These are phyloP conservation scores for Lysandra coridon DNA, from an alignment of 2,888 invertebrate species.

Conservation along the genomic window DNA sequence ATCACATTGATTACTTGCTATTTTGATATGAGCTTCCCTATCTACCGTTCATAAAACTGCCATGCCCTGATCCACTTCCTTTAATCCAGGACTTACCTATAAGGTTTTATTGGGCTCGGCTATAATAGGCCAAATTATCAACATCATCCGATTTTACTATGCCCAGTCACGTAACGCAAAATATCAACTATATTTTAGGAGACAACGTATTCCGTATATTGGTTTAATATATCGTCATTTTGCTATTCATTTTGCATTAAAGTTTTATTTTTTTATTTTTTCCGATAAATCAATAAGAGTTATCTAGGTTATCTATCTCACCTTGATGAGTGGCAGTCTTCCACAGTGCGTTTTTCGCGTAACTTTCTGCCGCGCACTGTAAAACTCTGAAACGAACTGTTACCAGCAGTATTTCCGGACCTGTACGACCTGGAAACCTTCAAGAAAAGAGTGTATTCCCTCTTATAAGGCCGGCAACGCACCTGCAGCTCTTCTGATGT, in stretches of 20 bases:
- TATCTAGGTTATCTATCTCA: too few species aligned
- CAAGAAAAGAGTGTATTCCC: too few species aligned
- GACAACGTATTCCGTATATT: slow-evolving; percentile 46
- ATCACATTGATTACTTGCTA: slow-evolving; percentile 25
- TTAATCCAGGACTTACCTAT: slow-evolving; percentile 80
- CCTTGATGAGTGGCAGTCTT: too few species aligned
- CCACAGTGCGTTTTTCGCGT: too few species aligned
- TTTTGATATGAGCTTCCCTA: slow-evolving; percentile 41
- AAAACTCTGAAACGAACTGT: too few species aligned
- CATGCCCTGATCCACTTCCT: slow-evolving; percentile 76
- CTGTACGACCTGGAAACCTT: too few species aligned
- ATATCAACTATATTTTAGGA: slow-evolving; percentile 68
- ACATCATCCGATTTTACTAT: slow-evolving; percentile 80
- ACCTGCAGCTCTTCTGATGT: too few species aligned
- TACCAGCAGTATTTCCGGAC: too few species aligned
- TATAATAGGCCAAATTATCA: slow-evolving; percentile 80
- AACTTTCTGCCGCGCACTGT: too few species aligned
- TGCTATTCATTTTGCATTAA: not conserved
- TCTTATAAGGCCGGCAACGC: too few species aligned
- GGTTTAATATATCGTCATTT: not conserved
- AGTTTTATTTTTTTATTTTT: too few species aligned
- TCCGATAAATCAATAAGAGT: too few species aligned
- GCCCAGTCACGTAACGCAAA: slow-evolving; percentile 80
- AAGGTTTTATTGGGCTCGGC: slow-evolving; percentile 80
- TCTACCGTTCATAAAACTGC: slow-evolving; percentile 55